These are phyloP conservation scores for Laodelphax striatellus DNA, from an alignment of 1,140 invertebrate genomes.

Conservation along the genomic window DNA sequence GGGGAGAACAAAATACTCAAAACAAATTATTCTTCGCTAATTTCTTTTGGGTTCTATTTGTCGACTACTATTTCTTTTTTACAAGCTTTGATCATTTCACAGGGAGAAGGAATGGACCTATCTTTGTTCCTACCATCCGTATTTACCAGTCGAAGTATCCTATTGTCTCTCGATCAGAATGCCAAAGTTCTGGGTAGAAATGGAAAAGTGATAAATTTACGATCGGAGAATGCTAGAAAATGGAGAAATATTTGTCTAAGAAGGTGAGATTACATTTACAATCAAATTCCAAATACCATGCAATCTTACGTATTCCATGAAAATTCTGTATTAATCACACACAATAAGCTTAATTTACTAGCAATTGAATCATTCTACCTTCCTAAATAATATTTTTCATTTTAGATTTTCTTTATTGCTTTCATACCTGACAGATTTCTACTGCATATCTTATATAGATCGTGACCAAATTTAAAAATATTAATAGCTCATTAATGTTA, in stretches of 20 bases:
- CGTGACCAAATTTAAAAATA: too few species aligned
- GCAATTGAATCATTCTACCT: too few species aligned
- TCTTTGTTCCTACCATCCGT: constrained; percentile 83
- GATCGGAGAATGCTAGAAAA: constrained; percentile 44
- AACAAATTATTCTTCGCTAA: too few species aligned
- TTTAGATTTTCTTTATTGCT: too few species aligned
- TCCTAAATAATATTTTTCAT: too few species aligned
- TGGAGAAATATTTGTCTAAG: constrained; percentile 80
- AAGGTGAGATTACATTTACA: constrained; percentile 31
- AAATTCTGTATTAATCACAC: background rate
- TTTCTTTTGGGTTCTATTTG: too few species aligned
- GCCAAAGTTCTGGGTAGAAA: constrained; percentile 72
- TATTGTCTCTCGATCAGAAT: constrained; percentile 78
- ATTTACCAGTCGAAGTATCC: constrained; percentile 70
- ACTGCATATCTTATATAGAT: too few species aligned
- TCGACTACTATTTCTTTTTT: too few species aligned
- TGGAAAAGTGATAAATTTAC: constrained; percentile 38
- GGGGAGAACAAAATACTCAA: too few species aligned
- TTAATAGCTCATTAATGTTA: too few species aligned
- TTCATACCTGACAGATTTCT: too few species aligned
- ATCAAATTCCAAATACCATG: background rate
- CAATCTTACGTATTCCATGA: background rate
- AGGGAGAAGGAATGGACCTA: constrained; percentile 83
- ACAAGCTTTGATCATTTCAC: constrained; percentile 18
- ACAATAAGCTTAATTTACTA: too few species aligned